phyloP scores from a whole-genome alignment of 2,888 invertebrate genomes.

The Drosophila robusta region DNA sequence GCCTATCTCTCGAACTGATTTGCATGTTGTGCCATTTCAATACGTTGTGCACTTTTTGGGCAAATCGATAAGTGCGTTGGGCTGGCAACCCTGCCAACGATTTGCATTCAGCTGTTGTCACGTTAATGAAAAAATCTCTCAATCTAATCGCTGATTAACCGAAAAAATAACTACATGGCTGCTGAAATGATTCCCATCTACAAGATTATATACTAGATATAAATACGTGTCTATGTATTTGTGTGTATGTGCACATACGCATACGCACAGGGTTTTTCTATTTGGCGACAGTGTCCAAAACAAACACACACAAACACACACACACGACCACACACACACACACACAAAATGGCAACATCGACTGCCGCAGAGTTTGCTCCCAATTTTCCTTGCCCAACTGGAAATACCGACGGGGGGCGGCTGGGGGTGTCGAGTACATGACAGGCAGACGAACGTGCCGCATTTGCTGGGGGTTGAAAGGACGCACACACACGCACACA shows the following conservation, averaged over 20 bases:
- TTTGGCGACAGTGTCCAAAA: conserved; percentile 75
- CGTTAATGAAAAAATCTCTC: conserved; percentile 49
- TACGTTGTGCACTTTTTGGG: conserved; percentile 45
- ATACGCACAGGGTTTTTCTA: conserved; percentile 54
- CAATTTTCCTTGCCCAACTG: conserved; percentile 44
- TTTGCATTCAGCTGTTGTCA: conserved; percentile 31
- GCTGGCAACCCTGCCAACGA: conserved; percentile 13
- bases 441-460: conserved; percentile 59
- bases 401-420: conserved; percentile 45
- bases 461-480: conserved; percentile 61
- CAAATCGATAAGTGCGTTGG: conserved; percentile 70
- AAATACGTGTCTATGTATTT: conserved; percentile 3
- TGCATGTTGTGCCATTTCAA: conserved; percentile 70
- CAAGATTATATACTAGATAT: conserved; percentile 18
- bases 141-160: conserved; percentile 57
- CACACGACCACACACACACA: conserved; percentile 7
- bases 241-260: conserved; percentile 19
- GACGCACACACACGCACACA: conserved; percentile 41
- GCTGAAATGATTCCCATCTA: conserved; percentile 11
- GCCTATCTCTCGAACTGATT: conserved; percentile 55
- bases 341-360: conserved; percentile 57
- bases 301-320: conserved; percentile 44
- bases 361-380: conserved; percentile 38
- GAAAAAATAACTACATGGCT: conserved; percentile 16
- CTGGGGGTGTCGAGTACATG: conserved; percentile 33